Base-by-base conservation (phyloP, 2,888 invertebrate genomes). In the Dascillus cervinus region DNA sequence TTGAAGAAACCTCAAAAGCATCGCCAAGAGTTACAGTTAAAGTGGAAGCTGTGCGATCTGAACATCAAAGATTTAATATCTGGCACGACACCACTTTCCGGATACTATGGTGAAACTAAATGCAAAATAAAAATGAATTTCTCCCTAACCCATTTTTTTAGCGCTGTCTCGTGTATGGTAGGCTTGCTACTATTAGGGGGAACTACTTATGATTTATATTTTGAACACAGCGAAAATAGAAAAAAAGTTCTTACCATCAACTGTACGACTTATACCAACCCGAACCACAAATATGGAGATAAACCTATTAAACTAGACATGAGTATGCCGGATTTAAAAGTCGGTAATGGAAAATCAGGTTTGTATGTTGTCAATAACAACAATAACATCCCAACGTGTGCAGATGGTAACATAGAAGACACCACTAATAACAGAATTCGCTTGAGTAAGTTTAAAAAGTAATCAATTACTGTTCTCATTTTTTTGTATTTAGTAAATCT, bases 41-140 rank as follows among this genome's bases (percentile, higher is more conserved):
- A 32, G 73, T 85, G n/a, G 63, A 76, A 33, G 71, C 73, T 13
- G 75, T 86, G 23, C 73, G 82, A 26, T 77, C 82, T 13, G 77
- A 78, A 32, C 78, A 79, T 44, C 71, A 75, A 26, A 66, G 65
- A 26, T 86, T 79, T 55, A 65, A 72, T 29, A 72, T 82, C 49
- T 71, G 74, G 52, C 53, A 67, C n/a, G 86, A 86, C 48, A 70
- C 69, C 3, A 81, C 84, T 4, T 86, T 86, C 60, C 75, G 74
- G 57, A 69, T 77, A 30, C 60, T 86, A 27, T 62, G 79, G 85
- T 85, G 58, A 76, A 75, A n/a, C n/a, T 8, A 6, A 4, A 19
- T 1, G 9, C 13, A 11, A 3, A 3, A 14, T 20, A 11, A 11
- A 11, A 1, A 13, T 25, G 4, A 13, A 8, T 10, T 8, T 4